Evolutionary conservation across 1,140 invertebrate species (phyloP), one percentile per base, ranked within the genome.

Genomic region (Cotesia chilonis): DNA sequence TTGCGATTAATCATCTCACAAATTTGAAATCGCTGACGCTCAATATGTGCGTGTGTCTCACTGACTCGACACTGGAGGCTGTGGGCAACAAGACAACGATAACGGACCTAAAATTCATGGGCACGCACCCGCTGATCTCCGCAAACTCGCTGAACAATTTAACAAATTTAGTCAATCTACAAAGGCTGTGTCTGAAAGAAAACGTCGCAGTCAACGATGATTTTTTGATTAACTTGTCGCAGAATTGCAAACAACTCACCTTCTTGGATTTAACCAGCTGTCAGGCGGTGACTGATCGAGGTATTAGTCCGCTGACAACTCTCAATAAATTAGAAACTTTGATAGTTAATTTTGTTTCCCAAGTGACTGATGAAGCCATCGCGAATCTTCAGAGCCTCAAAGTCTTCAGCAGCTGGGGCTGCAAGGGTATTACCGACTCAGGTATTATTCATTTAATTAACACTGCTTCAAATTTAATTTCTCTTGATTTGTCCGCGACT

Each of bases 401-500:
- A 55, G 67, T 68, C 9, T 47, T 83, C 4, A 71, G 82, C 36
- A 83, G 82, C 63, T 75, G 68, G 17, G 20, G n/a, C 5, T 84
- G 82, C 73, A 9, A 6, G 0, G 60, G 0, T 9, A n/a, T 84
- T 17, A 68, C 52, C 0, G 79, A 83, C 71, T 4, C 12, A 4
- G 78, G 77, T 3, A 65, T 81, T 3, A 73, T 28, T 6, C 66
- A 10, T 14, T 66, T 84, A 5, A 74, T 84, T 52, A 65, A 72
- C 60, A 72, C 63, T 12, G 74, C 80, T 1, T 74, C 77, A 4
- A 65, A 78, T 37, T 72, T 84, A 35, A 73, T 78, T 66, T 14
- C 71, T 4, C 52, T 84, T 7, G 80, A 84, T 78, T 54, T 83
- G 2, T 81, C 81, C 0, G 74, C 72, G 4, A 82, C 81, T 59